phyloP scores from a whole-genome alignment of 2,797 vertebrate species.

The Lacerta viridis region DNA sequence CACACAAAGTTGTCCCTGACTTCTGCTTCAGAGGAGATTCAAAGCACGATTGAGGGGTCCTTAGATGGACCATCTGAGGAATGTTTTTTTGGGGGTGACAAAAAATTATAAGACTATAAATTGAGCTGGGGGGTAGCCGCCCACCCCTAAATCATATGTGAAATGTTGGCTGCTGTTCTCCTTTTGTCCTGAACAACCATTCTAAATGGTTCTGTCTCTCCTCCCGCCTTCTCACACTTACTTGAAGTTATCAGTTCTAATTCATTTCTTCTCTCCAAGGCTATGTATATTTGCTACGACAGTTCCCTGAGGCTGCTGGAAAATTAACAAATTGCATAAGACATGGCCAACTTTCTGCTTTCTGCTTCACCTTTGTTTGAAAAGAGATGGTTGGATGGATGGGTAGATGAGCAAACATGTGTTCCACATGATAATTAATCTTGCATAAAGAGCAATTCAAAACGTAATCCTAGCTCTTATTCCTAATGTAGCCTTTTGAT shows the following conservation, averaged over 20 bases:
- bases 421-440: constrained; percentile 20
- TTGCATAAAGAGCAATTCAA: constrained; percentile 53
- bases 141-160: not conserved
- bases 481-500: constrained; percentile 35
- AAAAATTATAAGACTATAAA: no score
- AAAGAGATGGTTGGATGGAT: constrained; percentile 33
- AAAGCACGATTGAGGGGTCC: no score
- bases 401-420: constrained; percentile 44
- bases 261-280: constrained; percentile 71
- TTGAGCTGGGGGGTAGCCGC: no score
- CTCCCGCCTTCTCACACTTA: constrained; percentile 18
- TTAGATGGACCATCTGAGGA: no score
- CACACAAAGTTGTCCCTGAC: no score
- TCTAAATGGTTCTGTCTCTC: constrained; percentile 64
- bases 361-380: constrained; percentile 44
- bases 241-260: constrained; percentile 60
- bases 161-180: constrained; percentile 55
- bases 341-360: constrained; percentile 55
- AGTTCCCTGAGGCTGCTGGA: constrained; percentile 62
- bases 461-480: constrained; percentile 36
- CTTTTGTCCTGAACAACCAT: constrained; percentile 42
- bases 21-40: no score
- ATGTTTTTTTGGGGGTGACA: no score
- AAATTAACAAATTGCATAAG: constrained; percentile 66
- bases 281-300: constrained; percentile 65